Conservation (phyloP, 1,140 invertebrate genomes). For the Pectinophora gossypiella region DNA sequence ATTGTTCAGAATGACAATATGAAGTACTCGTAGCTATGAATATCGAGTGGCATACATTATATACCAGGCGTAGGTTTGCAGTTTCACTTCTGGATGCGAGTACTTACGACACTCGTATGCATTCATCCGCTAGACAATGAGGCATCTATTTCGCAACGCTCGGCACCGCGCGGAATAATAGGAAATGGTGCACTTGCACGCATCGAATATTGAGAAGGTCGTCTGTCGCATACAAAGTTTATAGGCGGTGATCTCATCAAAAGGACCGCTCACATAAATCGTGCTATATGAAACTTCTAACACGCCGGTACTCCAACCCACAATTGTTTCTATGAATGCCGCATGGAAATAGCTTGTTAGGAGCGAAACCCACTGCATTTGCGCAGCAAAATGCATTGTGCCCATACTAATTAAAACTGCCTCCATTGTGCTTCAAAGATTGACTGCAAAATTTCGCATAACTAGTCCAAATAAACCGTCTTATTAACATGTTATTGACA, state of each 20-base stretch:
- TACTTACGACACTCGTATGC: slow-evolving; percentile 21
- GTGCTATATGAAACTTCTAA: slow-evolving; percentile 54
- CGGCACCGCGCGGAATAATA: slow-evolving; percentile 55
- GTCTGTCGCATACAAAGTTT: slow-evolving; percentile 63
- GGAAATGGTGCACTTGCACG: slow-evolving; percentile 66
- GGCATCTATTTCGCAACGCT: slow-evolving; percentile 58
- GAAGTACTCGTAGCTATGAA: too few species aligned
- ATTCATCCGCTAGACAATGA: slow-evolving; percentile 48
- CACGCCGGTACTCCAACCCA: slow-evolving; percentile 31
- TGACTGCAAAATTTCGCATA: not conserved
- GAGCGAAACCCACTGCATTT: slow-evolving; percentile 14
- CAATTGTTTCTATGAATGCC: slow-evolving; percentile 58
- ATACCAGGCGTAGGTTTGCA: too few species aligned
- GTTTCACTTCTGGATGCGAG: slow-evolving; percentile 20
- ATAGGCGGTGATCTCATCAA: slow-evolving; percentile 67
- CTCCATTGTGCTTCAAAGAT: not conserved
- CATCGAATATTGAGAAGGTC: slow-evolving; percentile 62
- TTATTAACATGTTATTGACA: too few species aligned
- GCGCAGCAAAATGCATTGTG: slow-evolving; percentile 16
- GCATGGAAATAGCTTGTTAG: slow-evolving; percentile 61
- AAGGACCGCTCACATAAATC: slow-evolving; percentile 63
- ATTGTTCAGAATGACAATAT: too few species aligned
- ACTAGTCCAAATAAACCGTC: not conserved
- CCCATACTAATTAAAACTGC: slow-evolving; percentile 21
- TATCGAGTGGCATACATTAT: too few species aligned